Percentiles rank a stretch among this genome's conserved stretches.
Conservation (phyloP, 2,113 vertebrate species). For the Tragelaphus strepsiceros region DNA sequence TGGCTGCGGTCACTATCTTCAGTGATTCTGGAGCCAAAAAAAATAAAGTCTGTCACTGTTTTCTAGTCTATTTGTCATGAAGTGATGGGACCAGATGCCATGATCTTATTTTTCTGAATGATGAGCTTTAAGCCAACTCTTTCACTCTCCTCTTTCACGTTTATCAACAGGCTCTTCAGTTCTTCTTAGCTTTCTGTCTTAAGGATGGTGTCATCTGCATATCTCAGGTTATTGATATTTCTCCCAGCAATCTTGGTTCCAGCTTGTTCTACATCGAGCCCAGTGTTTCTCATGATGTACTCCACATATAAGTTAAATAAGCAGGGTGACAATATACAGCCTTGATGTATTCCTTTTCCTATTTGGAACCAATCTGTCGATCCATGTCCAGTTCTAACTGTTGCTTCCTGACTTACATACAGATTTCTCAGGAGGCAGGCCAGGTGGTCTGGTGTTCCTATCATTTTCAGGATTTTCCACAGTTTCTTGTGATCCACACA, state of each 20-base stretch:
- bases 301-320: background rate
- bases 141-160: background rate
- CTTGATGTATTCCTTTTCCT: background rate
- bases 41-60: background rate
- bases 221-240: background rate
- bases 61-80: background rate
- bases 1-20: background rate
- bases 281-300: background rate
- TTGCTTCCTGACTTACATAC: background rate
- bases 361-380: background rate
- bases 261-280: background rate
- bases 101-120: background rate
- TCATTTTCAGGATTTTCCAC: background rate
- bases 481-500: background rate
- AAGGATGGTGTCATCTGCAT: background rate
- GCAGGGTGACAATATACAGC: background rate
- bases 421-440: background rate
- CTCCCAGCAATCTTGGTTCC: background rate
- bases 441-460: background rate
- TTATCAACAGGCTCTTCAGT: background rate
- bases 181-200: background rate
- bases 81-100: background rate
- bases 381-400: background rate
- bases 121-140: background rate
- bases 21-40: background rate